These are phyloP conservation scores for Aphrophora alni DNA, from an alignment of 2,888 invertebrate species.

Conservation along the genomic window DNA sequence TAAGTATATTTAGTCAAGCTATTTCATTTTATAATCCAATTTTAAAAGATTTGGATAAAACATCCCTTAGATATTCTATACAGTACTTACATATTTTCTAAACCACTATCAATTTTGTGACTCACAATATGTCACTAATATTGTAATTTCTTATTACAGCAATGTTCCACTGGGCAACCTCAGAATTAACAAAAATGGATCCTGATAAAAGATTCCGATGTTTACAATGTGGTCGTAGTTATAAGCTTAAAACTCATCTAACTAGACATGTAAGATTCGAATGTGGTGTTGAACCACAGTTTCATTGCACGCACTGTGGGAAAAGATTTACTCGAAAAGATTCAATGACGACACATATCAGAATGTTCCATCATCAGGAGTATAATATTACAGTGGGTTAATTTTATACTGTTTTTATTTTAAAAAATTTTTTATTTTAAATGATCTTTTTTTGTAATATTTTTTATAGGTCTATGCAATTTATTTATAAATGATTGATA, in stretches of 20 bases:
- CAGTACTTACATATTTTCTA: no score
- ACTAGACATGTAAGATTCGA: slow-evolving; percentile 55
- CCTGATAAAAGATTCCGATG: slow-evolving; percentile 39
- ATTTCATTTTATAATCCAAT: no score
- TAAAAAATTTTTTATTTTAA: background rate
- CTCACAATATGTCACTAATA: no score
- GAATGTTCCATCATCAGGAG: slow-evolving; percentile 11
- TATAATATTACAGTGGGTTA: background rate
- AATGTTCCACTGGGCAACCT: background rate
- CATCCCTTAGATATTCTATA: no score
- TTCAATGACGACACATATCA: slow-evolving; percentile 45
- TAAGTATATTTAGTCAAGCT: no score
- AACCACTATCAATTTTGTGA: no score
- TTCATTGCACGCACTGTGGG: slow-evolving; percentile 61
- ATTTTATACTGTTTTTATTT: background rate
- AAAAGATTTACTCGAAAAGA: slow-evolving; percentile 45
- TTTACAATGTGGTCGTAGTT: slow-evolving; percentile 55
- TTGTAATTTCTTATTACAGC: background rate
- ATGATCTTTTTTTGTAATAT: no score
- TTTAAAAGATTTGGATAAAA: no score
- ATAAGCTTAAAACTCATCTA: slow-evolving; percentile 57
- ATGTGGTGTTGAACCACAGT: slow-evolving; percentile 58
- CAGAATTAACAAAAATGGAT: background rate
- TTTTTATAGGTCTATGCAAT: no score
- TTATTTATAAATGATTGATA: no score